Percentiles rank a stretch among this genome's conserved stretches.
Conservation (phyloP, 2,888 invertebrate species). For the Pristionchus arcanus region DNA sequence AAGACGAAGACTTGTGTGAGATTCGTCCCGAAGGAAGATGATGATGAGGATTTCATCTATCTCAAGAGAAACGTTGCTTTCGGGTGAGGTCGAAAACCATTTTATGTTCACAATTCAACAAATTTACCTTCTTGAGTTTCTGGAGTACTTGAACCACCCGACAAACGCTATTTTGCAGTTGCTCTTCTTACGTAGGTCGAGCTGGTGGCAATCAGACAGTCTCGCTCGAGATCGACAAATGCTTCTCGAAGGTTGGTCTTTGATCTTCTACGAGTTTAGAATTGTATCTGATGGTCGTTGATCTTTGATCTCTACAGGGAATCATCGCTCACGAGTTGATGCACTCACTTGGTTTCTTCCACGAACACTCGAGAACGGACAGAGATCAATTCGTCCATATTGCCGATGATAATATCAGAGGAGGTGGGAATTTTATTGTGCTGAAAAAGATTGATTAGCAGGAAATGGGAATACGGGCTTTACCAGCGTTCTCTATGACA, state of each 20-base stretch:
- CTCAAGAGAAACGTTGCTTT: conserved; percentile 82
- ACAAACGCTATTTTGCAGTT: conserved; percentile 80
- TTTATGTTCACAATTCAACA: neutral
- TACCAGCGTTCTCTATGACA: no score
- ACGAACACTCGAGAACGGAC: conserved; percentile 89
- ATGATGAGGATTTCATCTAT: conserved; percentile 83
- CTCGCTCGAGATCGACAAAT: conserved; percentile 83
- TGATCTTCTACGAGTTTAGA: neutral
- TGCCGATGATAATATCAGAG: conserved; percentile 86
- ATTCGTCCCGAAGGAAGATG: conserved; percentile 84
- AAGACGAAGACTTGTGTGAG: conserved; percentile 85
- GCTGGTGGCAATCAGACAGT: conserved; percentile 87
- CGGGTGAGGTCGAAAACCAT: conserved; percentile 65
- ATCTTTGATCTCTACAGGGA: conserved; percentile 78
- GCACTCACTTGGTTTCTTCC: conserved; percentile 88
- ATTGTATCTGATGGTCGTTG: neutral
- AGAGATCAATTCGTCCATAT: conserved; percentile 88
- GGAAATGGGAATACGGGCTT: no score
- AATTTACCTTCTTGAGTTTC: neutral
- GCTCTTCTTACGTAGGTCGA: conserved; percentile 88
- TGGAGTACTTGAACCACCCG: no score
- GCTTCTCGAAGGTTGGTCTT: conserved; percentile 79
- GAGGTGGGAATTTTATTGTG: conserved; percentile 80
- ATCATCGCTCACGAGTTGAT: conserved; percentile 88
- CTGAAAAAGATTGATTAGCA: no score